These are phyloP conservation scores for Typhlichthys subterraneus DNA, from an alignment of 2,797 vertebrate genomes.

Conservation along the genomic window DNA sequence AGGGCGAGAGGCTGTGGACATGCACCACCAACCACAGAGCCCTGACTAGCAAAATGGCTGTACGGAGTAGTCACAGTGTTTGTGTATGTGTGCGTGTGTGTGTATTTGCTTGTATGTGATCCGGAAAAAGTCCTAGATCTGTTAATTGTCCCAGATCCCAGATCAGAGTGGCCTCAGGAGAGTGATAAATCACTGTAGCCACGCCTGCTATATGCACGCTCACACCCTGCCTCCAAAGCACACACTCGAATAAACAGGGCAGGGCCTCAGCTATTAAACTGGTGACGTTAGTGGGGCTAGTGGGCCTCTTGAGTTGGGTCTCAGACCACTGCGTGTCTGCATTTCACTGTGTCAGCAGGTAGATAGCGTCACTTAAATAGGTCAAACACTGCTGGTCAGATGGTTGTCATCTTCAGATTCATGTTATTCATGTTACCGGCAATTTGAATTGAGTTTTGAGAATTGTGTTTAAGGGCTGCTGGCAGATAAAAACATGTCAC, in stretches of 20 bases:
- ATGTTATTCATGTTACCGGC: too few relatives aligned
- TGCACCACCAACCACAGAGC: constrained; percentile 40
- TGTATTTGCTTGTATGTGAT: constrained; percentile 28
- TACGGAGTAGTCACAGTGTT: constrained; percentile 34
- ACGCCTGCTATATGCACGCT: constrained; percentile 26
- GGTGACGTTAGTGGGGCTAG: constrained; percentile 49
- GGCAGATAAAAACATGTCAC: too few relatives aligned
- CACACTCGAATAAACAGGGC: constrained; percentile 11
- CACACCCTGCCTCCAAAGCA: constrained; percentile 38
- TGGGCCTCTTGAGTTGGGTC: constrained; percentile 26
- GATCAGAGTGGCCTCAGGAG: constrained; percentile 54
- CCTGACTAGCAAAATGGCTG: constrained; percentile 51
- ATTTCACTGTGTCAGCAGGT: constrained; percentile 17
- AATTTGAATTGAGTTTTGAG: too few relatives aligned
- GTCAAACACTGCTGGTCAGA: constrained; percentile 26
- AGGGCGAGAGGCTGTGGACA: constrained; percentile 33
- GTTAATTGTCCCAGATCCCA: constrained; percentile 58
- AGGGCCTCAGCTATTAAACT: background rate
- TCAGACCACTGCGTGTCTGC: constrained; percentile 6
- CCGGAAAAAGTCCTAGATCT: constrained; percentile 40
- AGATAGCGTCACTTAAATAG: constrained; percentile 23
- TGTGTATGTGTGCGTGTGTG: constrained; percentile 12
- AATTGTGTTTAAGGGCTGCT: too few relatives aligned
- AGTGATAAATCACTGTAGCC: constrained; percentile 53
- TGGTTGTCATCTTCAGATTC: constrained; percentile 11